Evolutionary conservation across 1,140 invertebrate genomes (phyloP), one percentile per base, ranked within the genome.

Genomic region (Anthonomus grandis): DNA sequence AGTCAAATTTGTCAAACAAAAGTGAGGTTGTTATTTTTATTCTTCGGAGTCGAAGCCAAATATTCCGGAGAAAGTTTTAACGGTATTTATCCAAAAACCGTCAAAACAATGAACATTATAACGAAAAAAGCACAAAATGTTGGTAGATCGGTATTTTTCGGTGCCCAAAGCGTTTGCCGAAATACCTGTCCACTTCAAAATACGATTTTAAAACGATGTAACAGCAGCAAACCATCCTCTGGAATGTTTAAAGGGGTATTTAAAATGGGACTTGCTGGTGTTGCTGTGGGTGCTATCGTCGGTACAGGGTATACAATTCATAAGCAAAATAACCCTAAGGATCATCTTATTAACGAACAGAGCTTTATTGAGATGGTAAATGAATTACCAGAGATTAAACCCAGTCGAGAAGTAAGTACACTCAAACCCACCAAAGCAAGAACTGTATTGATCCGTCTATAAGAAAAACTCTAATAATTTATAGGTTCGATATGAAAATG

Each of bases 401-500:
- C 77, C 24, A 76, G 51, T 46, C 36, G 62, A 52, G 45, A 60
- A 39, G 64, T 68, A 57, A 44, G 57, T 47, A 36, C 24, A 4
- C 39, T 47, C 38, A 25, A 13, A 12, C 48, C 12, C 12, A 21
- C 36, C 3, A 8, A 15, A 15, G n/a, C 27, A 31, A 8, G 6
- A 13, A 6, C 6, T 15, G 38, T 19, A 23, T 41, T 13, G 8
- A 51, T 12, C 21, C 23, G 8, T 3, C 15, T 68, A 22, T n/a
- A n/a, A n/a, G n/a, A n/a, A n/a, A n/a, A n/a, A n/a, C n/a, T n/a
- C n/a, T n/a, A n/a, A n/a, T n/a, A n/a, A n/a, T n/a, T 76, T 79
- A 45, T 65, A 86, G 83, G 75, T 88, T 48, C 62, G 79, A 5
- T 84, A 78, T 70, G 78, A 81, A 8, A 76, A 79, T 13, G 90